Percentiles rank a stretch among this genome's conserved stretches.
These are phyloP conservation scores for Kryptolebias ocellatus DNA, from an alignment of 2,797 vertebrate genomes.

Conservation along the genomic window DNA sequence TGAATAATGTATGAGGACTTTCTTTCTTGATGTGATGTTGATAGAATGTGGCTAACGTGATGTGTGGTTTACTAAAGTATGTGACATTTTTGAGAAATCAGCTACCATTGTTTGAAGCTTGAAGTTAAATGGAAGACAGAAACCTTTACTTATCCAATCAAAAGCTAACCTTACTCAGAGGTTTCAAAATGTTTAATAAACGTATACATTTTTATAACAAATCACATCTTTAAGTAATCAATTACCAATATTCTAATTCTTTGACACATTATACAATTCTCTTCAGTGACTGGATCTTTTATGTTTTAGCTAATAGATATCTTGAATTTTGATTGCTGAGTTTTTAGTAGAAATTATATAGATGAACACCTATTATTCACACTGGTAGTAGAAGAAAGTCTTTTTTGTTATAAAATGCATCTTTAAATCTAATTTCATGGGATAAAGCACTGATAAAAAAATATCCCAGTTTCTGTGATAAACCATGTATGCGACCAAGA, in stretches of 20 bases:
- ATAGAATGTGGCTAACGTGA: constrained; percentile 6
- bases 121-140: background rate
- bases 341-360: too few relatives aligned
- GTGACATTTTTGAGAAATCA: background rate
- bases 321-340: too few relatives aligned
- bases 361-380: too few relatives aligned
- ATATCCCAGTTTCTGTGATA: too few relatives aligned
- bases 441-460: too few relatives aligned
- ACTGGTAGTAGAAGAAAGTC: too few relatives aligned
- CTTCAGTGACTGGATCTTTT: too few relatives aligned
- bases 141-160: background rate
- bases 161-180: background rate
- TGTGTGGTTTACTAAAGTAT: constrained; percentile 5
- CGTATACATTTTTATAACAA: background rate
- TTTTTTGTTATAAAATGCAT: too few relatives aligned
- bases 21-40: background rate
- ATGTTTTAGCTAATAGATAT: too few relatives aligned
- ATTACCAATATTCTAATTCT: background rate
- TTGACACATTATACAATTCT: background rate
- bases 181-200: background rate
- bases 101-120: background rate
- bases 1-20: constrained; percentile 31
- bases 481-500: too few relatives aligned
- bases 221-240: background rate
- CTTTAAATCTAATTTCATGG: too few relatives aligned